phyloP scores from a whole-genome alignment of 2,888 invertebrate species.

The Drosophila quinaria region DNA sequence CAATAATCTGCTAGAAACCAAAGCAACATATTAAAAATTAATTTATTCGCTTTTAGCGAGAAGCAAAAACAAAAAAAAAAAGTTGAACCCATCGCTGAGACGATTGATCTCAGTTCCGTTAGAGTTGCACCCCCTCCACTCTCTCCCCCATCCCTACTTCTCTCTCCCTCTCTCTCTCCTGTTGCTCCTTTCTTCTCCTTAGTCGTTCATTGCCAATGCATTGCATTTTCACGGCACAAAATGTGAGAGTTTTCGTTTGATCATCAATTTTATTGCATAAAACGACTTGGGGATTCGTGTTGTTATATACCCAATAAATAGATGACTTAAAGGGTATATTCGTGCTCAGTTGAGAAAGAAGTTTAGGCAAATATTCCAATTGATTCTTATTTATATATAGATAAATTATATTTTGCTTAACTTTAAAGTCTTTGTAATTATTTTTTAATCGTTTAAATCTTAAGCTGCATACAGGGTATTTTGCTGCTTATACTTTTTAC shows the following conservation, averaged over 20 bases:
- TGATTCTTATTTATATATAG: background rate
- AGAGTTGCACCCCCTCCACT: background rate
- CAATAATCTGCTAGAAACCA: slow-evolving; percentile 35
- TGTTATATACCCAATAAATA: slow-evolving; percentile 16
- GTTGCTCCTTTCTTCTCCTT: background rate
- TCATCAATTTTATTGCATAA: slow-evolving; percentile 82
- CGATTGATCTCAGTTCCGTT: slow-evolving; percentile 79
- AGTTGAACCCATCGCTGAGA: slow-evolving; percentile 33
- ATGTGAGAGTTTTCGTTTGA: slow-evolving; percentile 84
- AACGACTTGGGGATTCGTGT: slow-evolving; percentile 33
- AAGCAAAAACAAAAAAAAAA: slow-evolving; percentile 12
- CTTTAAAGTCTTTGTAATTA: background rate
- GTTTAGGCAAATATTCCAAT: background rate
- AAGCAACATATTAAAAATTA: slow-evolving; percentile 72
- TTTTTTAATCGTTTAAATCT: background rate
- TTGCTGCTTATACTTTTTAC: background rate
- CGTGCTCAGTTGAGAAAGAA: background rate
- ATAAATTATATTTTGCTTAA: background rate
- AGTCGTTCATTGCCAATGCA: slow-evolving; percentile 5
- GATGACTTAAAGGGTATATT: background rate
- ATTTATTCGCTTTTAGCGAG: slow-evolving; percentile 70
- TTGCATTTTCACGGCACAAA: slow-evolving; percentile 44
- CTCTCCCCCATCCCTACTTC: background rate
- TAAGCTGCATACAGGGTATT: slow-evolving; percentile 35
- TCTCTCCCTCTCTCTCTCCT: background rate